phyloP scores from a whole-genome alignment of 2,888 invertebrate species.

The Amitus sp. region DNA sequence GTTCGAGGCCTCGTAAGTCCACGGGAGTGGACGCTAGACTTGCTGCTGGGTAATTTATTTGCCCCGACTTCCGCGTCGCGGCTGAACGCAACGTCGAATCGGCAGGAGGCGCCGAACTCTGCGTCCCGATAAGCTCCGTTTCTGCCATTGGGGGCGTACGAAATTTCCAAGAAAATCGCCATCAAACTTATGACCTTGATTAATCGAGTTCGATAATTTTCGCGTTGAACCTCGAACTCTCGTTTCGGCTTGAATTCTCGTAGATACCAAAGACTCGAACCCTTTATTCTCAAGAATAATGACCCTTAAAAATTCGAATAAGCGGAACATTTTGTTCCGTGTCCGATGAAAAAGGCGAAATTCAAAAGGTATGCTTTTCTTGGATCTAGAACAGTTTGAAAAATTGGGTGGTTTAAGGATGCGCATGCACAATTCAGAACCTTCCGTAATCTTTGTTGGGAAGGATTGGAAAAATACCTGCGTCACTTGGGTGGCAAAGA shows the following conservation, averaged over 20 bases:
- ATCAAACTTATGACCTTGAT: constrained; percentile 52
- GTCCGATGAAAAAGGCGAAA: too few relatives aligned
- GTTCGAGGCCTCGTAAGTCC: constrained; percentile 37
- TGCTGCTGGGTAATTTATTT: constrained; percentile 61
- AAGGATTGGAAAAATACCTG: constrained; percentile 24
- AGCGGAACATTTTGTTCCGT: too few relatives aligned
- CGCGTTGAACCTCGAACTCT: constrained; percentile 24
- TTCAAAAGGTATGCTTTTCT: too few relatives aligned
- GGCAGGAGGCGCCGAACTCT: constrained; percentile 49
- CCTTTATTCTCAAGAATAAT: too few relatives aligned
- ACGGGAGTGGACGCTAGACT: constrained; percentile 54
- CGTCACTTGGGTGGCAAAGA: constrained; percentile 33
- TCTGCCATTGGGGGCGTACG: constrained; percentile 43
- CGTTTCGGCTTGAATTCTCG: constrained; percentile 36
- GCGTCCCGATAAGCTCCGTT: constrained; percentile 49
- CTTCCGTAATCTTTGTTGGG: constrained; percentile 27
- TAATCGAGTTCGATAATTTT: constrained; percentile 56
- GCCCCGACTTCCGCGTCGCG: constrained; percentile 62
- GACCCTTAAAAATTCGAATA: too few relatives aligned
- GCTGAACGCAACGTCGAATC: constrained; percentile 54
- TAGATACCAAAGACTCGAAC: too few relatives aligned
- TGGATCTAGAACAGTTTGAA: too few relatives aligned
- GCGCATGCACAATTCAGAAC: constrained; percentile 11
- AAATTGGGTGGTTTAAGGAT: background rate
- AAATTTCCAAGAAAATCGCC: constrained; percentile 61